Evolutionary conservation across 2,113 vertebrate genomes (phyloP).

Genomic region (Neolamprologus variostigma): DNA sequence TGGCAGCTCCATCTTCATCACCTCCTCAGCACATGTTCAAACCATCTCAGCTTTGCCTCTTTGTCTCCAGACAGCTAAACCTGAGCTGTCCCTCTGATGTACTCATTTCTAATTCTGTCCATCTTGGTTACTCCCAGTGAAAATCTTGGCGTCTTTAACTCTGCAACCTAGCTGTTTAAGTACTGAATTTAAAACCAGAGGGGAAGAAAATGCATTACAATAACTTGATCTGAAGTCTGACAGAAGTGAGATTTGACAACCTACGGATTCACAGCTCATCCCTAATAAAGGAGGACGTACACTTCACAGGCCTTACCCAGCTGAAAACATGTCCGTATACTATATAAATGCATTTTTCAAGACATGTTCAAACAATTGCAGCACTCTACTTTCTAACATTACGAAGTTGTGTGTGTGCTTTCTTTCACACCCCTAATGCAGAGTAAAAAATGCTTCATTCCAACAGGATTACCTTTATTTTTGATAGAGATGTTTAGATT

Average conservation of each 20-base stretch:
- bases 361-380: not conserved
- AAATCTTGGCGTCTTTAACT: not conserved
- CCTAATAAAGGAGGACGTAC: not conserved
- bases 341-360: not conserved
- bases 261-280: not conserved
- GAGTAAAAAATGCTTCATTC: not conserved
- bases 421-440: not conserved
- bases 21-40: not conserved
- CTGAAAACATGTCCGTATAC: not conserved
- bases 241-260: not conserved
- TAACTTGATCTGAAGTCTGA: not conserved
- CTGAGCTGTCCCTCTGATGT: not conserved
- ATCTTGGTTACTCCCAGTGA: not conserved
- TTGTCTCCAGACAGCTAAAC: not conserved
- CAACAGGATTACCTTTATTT: constrained; percentile 34
- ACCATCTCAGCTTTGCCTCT: not conserved
- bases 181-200: not conserved
- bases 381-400: not conserved
- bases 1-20: not conserved
- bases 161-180: not conserved
- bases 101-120: not conserved
- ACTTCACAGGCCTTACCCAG: not conserved
- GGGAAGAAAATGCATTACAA: not conserved
- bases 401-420: not conserved
- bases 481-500: constrained; percentile 54